A percentile compares a stretch with the other conserved stretches of the same genome.
Conservation (phyloP, 1,140 invertebrate species). For the Lepidurus arcticus region DNA sequence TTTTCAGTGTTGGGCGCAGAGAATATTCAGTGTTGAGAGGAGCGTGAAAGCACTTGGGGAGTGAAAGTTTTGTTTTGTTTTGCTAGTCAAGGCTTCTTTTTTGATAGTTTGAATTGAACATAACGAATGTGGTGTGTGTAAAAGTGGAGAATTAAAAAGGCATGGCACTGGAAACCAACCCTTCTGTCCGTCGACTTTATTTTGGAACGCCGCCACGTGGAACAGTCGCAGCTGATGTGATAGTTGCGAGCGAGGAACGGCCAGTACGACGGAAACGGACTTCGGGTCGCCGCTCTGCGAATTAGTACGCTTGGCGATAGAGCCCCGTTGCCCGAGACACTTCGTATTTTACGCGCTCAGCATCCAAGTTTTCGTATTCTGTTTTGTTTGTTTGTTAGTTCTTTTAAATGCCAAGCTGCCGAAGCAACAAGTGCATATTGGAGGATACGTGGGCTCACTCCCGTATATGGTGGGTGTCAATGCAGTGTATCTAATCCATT, state of each 20-base stretch:
- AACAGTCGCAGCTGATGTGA: constrained; percentile 25
- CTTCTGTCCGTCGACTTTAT: constrained; percentile 20
- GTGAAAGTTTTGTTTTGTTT: no score
- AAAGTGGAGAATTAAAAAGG: background rate
- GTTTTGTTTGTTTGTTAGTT: no score
- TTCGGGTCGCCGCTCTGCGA: background rate
- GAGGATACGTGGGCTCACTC: background rate
- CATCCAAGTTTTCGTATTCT: no score
- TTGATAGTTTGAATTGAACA: background rate
- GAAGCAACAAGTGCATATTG: constrained; percentile 2
- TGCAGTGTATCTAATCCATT: background rate
- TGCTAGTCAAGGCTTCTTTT: background rate
- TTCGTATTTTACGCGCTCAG: no score
- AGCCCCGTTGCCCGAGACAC: no score
- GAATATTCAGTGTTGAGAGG: no score
- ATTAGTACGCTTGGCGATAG: background rate
- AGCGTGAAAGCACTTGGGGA: no score
- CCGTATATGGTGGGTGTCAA: background rate
- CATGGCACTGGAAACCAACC: background rate
- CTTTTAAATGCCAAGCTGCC: no score
- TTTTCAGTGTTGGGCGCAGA: no score
- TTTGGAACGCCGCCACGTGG: constrained; percentile 25
- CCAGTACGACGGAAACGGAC: background rate
- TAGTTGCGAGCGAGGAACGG: background rate
- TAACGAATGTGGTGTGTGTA: constrained; percentile 20